Evolutionary conservation across 2,888 invertebrate genomes (phyloP), one percentile per base, ranked within the genome.

Genomic region (Coleophora deauratella): DNA sequence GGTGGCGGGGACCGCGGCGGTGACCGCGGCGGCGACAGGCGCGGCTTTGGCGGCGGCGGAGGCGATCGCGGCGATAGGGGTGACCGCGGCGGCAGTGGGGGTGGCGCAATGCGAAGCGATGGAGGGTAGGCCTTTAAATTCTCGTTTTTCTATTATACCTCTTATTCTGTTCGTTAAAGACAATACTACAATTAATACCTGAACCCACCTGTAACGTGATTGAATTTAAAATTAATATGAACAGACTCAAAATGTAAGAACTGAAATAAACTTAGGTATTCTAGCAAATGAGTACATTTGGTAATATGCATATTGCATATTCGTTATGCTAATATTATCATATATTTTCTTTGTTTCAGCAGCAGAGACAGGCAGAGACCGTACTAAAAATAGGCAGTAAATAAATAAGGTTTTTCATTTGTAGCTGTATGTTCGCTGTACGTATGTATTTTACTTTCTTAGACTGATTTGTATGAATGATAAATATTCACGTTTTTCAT

Each of bases 61-160:
- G 74, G 76, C 27, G 73, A 73, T 28, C 70, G 72, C 44, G 59
- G 41, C 45, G 50, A 86, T 41, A 87, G 85, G 21, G 67, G 62
- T 10, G 74, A 76, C 21, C 73, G 72, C 28, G 70, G 72, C 44
- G 59, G 41, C 45, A 49, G 86, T 41, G 87, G 85, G 12, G 84
- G 63, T 48, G 81, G 69, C 43, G 80, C 73, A 51, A 81, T 67
- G 86, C 71, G 60, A 72, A 82, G 88, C 59, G 88, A 62, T 73
- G 88, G 57, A 81, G 30, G 80, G 81, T 33, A 13, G 7, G 13
- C 2, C 31, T 9, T 31, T 34, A 44, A 43, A 38, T 31, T 31
- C 2, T 31, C 8, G 2, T 9, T 9, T 3, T 31, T n/a, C 2
- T 3, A n/a, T 11, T 31, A n/a, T 9, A 31, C 11, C 11, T 31